Conservation (phyloP, 2,797 vertebrate species). For the Trematomus bernacchii region DNA sequence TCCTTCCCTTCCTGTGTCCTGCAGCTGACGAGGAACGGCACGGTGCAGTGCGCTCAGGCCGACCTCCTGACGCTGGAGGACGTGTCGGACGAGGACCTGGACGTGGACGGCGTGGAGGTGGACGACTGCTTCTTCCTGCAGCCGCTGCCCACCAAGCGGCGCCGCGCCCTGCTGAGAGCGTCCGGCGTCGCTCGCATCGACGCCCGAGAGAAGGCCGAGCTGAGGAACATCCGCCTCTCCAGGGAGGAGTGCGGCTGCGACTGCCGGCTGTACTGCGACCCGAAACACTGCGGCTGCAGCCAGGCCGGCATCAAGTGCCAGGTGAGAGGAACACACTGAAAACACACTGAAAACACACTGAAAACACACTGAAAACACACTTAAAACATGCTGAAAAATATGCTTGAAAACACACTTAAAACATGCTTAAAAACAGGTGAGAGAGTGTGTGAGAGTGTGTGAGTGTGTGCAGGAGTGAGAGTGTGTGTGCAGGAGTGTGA, state of each 20-base stretch:
- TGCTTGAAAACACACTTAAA: too few species aligned
- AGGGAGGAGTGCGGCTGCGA: conserved; percentile 96
- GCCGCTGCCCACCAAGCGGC: conserved; percentile 93
- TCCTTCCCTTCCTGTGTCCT: conserved; percentile 9
- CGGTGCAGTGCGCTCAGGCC: conserved; percentile 92
- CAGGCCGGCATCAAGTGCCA: conserved; percentile 97
- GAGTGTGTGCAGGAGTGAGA: too few species aligned
- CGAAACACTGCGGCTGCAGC: conserved; percentile 95
- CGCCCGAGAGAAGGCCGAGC: conserved; percentile 93
- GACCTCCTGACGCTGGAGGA: conserved; percentile 94
- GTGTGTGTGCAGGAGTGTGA: too few species aligned
- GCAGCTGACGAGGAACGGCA: conserved; percentile 95
- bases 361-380: too few species aligned
- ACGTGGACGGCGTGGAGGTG: conserved; percentile 93
- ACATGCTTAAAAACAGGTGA: too few species aligned
- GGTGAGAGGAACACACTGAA: conserved; percentile 77
- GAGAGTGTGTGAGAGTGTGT: too few species aligned
- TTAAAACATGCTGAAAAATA: too few species aligned
- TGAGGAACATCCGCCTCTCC: conserved; percentile 94
- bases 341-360: too few species aligned
- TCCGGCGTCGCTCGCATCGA: conserved; percentile 95
- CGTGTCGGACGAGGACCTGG: conserved; percentile 94
- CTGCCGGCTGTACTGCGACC: conserved; percentile 96
- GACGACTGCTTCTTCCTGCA: conserved; percentile 97
- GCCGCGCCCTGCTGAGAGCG: conserved; percentile 91